Percentiles rank a stretch among this genome's conserved stretches.
Evolutionary conservation across 2,113 vertebrate species (phyloP).

Genomic region (Lagopus muta): DNA sequence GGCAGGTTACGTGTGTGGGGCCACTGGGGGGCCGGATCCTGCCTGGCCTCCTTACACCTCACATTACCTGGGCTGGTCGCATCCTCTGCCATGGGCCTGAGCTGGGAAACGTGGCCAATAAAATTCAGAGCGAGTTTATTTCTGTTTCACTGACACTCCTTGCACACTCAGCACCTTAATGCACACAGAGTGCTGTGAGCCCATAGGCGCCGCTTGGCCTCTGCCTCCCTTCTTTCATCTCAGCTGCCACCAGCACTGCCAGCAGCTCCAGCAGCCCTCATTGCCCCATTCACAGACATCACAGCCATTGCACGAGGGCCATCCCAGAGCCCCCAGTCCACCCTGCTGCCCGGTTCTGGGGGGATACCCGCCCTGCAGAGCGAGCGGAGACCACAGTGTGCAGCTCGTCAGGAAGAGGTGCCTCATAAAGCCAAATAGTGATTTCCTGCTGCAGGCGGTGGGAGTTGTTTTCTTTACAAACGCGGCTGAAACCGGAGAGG

Average conservation of each 20-base stretch:
- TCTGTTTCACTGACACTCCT: neutral
- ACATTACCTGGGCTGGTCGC: neutral
- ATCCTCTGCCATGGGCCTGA: neutral
- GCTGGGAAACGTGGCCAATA: rapidly evolving
- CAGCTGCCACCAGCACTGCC: rapidly evolving
- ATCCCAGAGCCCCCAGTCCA: neutral
- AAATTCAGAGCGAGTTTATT: neutral
- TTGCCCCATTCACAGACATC: neutral
- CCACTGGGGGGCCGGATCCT: neutral
- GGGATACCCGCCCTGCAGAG: neutral
- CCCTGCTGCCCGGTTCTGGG: neutral
- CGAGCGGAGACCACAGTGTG: neutral
- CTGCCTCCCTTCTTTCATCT: neutral
- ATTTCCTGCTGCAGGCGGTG: conserved; percentile 80
- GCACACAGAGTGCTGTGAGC: too few species aligned
- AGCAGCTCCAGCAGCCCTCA: neutral
- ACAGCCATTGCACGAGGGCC: rapidly evolving
- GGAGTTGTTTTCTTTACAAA: conserved; percentile 76
- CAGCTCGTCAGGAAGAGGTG: conserved; percentile 79
- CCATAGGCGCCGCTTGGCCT: neutral
- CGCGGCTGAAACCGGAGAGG: conserved; percentile 72
- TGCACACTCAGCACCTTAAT: neutral
- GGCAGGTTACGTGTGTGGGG: neutral
- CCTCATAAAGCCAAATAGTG: conserved; percentile 82
- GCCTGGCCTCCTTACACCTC: neutral